These are phyloP conservation scores for Terebella lapidaria DNA, from an alignment of 2,888 invertebrate genomes.

Conservation along the genomic window DNA sequence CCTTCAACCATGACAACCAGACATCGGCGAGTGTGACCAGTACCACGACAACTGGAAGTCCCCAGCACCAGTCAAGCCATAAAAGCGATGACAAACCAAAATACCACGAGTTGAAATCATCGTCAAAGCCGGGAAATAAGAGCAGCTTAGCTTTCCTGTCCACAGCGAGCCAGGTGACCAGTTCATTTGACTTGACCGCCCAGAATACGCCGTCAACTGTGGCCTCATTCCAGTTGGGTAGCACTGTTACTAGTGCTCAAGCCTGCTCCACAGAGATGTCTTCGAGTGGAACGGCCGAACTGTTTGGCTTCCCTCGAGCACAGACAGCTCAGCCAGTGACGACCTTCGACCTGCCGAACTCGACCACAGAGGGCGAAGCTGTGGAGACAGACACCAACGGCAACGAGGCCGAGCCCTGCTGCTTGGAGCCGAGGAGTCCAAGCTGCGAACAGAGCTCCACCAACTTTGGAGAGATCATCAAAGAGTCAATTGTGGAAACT, in stretches of 20 bases:
- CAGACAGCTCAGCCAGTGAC: neutral
- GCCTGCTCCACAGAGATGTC: neutral
- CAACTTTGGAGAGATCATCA: conserved; percentile 86
- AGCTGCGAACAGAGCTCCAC: neutral
- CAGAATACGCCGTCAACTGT: neutral
- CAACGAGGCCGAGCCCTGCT: neutral
- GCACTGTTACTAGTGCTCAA: neutral
- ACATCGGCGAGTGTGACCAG: neutral
- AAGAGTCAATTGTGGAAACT: conserved; percentile 87
- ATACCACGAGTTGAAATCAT: conserved; percentile 10
- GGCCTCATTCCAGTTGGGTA: neutral
- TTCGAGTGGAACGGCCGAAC: neutral
- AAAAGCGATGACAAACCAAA: conserved; percentile 1
- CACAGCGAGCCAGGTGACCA: neutral
- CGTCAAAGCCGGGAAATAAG: neutral
- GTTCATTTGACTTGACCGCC: neutral
- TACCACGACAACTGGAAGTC: neutral
- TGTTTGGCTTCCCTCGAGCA: neutral
- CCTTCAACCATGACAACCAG: neutral
- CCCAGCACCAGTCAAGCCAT: neutral
- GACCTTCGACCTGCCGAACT: neutral
- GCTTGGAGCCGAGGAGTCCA: neutral
- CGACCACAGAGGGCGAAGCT: neutral
- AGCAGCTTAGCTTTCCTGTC: neutral
- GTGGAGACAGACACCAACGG: neutral